Evolutionary conservation across 2,113 vertebrate species (phyloP), one percentile per base, ranked within the genome.

Genomic region (Petrocephalus microphthalmus): DNA sequence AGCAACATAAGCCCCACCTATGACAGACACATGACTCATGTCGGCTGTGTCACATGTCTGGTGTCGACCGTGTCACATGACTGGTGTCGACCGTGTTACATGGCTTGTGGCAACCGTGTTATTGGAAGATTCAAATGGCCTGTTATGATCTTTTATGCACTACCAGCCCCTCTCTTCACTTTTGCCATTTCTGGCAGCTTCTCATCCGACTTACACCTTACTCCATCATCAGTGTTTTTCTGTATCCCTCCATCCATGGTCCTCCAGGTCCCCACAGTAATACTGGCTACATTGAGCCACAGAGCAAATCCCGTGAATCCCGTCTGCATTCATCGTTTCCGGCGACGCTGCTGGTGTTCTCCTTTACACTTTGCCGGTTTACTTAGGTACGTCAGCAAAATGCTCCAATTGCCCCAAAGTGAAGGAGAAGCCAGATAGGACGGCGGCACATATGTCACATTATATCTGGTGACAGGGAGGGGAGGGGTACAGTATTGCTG

Each of bases 381-480:
- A 85, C 85, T 89, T 89, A 96, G 97, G 97, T 92, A 92, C 93
- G 92, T 92, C 93, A 92, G 94, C 92, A 94, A 94, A 67, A 94
- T 74, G 89, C 88, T 95, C 88, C 91, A 93, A 67, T 93, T 92
- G 89, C 91, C 91, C 92, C 86, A 95, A 88, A 94, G 95, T 93
- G 92, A 92, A 92, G 92, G 92, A 93, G 93, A 93, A 92, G 90
- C 92, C 93, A 93, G 96, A 95, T 94, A 92, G 91, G 92, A 93
- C 92, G 94, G 95, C 93, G 91, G 91, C 93, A 95, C 94, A 95
- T 92, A 94, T 97, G 98, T 99, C 98, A 97, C 97, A 96, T 97
- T 93, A 95, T 95, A 96, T 98, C 97, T 97, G 92, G 95, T 95
- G 96, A 97, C 97, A 97, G 95, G 92, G 94, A 93, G n/a, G 90